phyloP scores from a whole-genome alignment of 2,113 vertebrate species.

The Anolis carolinensis region DNA sequence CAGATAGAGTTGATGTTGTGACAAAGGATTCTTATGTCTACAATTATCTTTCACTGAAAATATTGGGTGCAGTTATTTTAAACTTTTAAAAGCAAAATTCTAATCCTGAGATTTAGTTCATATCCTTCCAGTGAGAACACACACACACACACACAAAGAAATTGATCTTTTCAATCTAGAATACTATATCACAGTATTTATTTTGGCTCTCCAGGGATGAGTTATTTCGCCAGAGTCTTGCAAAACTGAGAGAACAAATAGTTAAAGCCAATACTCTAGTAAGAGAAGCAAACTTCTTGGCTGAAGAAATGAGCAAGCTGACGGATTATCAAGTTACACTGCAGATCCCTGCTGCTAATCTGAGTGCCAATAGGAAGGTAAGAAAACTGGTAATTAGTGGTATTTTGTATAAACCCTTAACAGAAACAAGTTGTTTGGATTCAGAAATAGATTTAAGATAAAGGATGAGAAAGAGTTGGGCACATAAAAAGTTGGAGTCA shows the following conservation, averaged over 20 bases:
- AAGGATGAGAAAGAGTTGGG: not conserved
- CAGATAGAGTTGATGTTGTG: not conserved
- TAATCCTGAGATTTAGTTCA: not conserved
- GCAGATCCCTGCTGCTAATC: constrained; percentile 96
- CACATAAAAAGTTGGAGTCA: too few species aligned
- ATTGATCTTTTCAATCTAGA: not conserved
- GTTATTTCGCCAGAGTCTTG: constrained; percentile 93
- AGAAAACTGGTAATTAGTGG: constrained; percentile 32
- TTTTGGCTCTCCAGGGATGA: constrained; percentile 82
- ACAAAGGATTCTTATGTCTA: not conserved
- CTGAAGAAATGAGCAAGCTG: constrained; percentile 93
- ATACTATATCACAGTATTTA: constrained; percentile 32
- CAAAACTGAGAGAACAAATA: constrained; percentile 93
- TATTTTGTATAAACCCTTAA: not conserved
- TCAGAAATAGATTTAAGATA: not conserved
- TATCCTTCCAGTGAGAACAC: not conserved
- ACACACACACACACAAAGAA: not conserved
- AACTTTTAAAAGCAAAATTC: not conserved
- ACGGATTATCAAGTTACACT: constrained; percentile 98
- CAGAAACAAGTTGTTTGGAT: not conserved
- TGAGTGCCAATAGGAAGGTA: constrained; percentile 98
- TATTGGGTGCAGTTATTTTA: not conserved
- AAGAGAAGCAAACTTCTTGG: constrained; percentile 94
- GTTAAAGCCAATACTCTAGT: constrained; percentile 95
- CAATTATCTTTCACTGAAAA: not conserved